A percentile compares a stretch with the other conserved stretches of the same genome.
Evolutionary conservation across 2,888 invertebrate species (phyloP).

Genomic region (Nymphalis urticae): DNA sequence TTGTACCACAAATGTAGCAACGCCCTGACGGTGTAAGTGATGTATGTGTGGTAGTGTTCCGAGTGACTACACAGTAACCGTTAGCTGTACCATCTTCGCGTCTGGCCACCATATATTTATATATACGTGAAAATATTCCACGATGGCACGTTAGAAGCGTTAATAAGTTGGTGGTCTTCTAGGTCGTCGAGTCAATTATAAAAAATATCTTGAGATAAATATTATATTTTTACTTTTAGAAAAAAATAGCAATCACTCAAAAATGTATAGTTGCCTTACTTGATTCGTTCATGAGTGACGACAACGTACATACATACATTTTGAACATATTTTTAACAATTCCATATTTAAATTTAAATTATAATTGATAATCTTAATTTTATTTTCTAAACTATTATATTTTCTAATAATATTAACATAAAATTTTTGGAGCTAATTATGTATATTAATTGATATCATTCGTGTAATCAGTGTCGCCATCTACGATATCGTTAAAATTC

Average conservation of each 20-base stretch:
- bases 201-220: background rate
- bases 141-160: too few species aligned
- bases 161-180: too few species aligned
- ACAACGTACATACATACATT: background rate
- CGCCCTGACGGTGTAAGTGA: too few species aligned
- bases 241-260: conserved; percentile 1
- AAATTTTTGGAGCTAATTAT: background rate
- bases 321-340: background rate
- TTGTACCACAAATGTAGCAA: too few species aligned
- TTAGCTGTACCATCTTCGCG: too few species aligned
- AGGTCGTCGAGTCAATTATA: background rate
- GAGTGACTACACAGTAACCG: too few species aligned
- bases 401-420: background rate
- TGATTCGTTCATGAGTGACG: background rate
- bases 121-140: too few species aligned
- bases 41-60: too few species aligned
- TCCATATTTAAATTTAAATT: too few species aligned
- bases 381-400: background rate
- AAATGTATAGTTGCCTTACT: background rate
- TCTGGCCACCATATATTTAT: too few species aligned
- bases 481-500: background rate
- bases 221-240: background rate
- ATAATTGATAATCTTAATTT: background rate
- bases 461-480: background rate
- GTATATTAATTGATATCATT: background rate